These are phyloP conservation scores for Siniperca chuatsi DNA, from an alignment of 2,113 vertebrate genomes.

Conservation along the genomic window DNA sequence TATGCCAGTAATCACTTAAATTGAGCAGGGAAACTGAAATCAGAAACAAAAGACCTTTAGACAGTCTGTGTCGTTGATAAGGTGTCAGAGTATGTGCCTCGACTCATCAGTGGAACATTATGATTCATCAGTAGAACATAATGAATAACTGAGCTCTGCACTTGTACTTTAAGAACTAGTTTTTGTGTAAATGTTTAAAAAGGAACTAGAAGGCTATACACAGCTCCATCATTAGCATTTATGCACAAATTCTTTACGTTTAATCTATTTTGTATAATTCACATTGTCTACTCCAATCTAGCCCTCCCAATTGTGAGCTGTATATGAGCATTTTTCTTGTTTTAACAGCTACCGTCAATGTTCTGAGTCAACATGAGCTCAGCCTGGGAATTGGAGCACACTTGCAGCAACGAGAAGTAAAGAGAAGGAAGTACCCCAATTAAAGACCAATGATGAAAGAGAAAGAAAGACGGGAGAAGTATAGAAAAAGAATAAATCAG, in stretches of 20 bases:
- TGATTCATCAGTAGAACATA: conserved; percentile 26
- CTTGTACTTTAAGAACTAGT: not conserved
- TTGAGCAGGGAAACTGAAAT: conserved; percentile 48
- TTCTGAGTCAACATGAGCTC: not conserved
- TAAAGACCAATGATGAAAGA: conserved; percentile 63
- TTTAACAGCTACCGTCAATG: conserved; percentile 4
- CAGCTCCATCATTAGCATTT: not conserved
- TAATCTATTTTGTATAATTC: not conserved
- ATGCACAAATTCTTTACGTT: not conserved
- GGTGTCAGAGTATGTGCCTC: conserved; percentile 17
- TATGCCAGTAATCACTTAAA: conserved; percentile 57
- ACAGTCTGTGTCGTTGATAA: conserved; percentile 24
- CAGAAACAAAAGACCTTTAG: conserved; percentile 39
- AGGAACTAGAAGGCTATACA: conserved; percentile 5
- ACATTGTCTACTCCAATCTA: not conserved
- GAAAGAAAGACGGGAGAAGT: conserved; percentile 36
- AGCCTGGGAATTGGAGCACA: conserved; percentile 34
- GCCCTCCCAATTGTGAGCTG: not conserved
- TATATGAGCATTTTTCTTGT: not conserved
- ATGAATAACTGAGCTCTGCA: conserved; percentile 4
- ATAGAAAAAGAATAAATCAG: conserved; percentile 18
- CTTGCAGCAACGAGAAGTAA: not conserved
- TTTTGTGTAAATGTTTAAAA: conserved; percentile 23
- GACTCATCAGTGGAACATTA: conserved; percentile 30
- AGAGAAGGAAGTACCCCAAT: conserved; percentile 46